A percentile compares a stretch with the other conserved stretches of the same genome.
phyloP scores from a whole-genome alignment of 2,888 invertebrate genomes.

The Dasysyrphus tricinctus region DNA sequence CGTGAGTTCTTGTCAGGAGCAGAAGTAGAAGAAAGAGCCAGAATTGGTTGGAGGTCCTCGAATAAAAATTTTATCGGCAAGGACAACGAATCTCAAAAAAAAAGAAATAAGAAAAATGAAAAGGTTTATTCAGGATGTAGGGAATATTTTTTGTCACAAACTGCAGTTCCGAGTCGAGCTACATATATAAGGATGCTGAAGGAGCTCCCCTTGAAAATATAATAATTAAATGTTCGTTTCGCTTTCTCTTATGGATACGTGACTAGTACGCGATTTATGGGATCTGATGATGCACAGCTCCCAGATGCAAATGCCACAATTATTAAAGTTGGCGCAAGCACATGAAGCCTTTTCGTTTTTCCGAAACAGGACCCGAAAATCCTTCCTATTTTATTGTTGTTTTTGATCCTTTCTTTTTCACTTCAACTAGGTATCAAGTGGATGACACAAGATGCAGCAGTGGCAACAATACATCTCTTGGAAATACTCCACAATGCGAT shows the following conservation, averaged over 20 bases:
- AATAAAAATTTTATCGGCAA: conserved; percentile 41
- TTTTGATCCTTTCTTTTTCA: conserved; percentile 8
- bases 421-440: conserved; percentile 38
- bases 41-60: conserved; percentile 20
- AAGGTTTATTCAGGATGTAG: conserved; percentile 22
- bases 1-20: conserved; percentile 25
- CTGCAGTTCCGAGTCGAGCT: neutral
- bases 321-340: conserved; percentile 68
- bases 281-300: conserved; percentile 65
- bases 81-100: conserved; percentile 1
- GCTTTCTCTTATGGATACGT: conserved; percentile 50
- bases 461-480: conserved; percentile 36
- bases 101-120: neutral
- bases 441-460: conserved; percentile 49
- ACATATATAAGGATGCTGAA: neutral
- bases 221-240: conserved; percentile 69
- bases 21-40: neutral
- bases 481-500: conserved; percentile 9
- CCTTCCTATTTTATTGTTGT: conserved; percentile 12
- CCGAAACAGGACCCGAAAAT: conserved; percentile 9
- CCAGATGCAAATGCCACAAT: conserved; percentile 72
- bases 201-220: conserved; percentile 54
- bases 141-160: conserved; percentile 55
- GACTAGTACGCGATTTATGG: conserved; percentile 74
- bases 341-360: conserved; percentile 9